Base-by-base conservation (phyloP, 2,888 invertebrate genomes). In the Oegoconia quadripuncta region DNA sequence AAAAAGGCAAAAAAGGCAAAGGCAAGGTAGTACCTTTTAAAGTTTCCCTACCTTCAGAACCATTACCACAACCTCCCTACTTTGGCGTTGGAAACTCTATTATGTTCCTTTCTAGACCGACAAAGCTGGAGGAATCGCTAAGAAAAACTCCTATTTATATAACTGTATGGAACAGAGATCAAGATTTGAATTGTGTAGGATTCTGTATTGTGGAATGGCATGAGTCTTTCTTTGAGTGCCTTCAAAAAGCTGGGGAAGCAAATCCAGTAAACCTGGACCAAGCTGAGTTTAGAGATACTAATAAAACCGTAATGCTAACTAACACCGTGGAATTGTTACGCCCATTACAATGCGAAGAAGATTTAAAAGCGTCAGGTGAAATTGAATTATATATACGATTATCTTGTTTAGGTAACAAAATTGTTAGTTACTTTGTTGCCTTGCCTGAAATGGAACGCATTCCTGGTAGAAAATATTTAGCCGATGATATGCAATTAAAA, bases 361-460 rank as follows among this genome's bases (percentile, higher is more conserved):
- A 86, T 64, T 62, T 87, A 15, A 78, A 79, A 57, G 42, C 78
- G 1, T 86, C 84, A 1, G 87, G 87, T 22, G 82, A 84, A 64
- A 55, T 87, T 7, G 76, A 83, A 44, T 75, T 86, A 46, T 83
- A 55, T 37, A 56, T 87, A 17, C 66, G 86, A 29, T 46, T 87
- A 9, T 61, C 77, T 0, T 86, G 87, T 55, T 57, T 87, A 39
- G 87, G 87, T 0, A 86, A 78, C 34, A 76, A 67, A 41, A 60
- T 87, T 2, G 41, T 81, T 3, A 84, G 78, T 45, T 73, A 69
- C 41, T 86, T 84, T 38, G 67, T 86, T 1, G 60, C 77, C 8
- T 59, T 87, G 13, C 87, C 87, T 35, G 87, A 87, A 63, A 81
- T 82, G 76, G 84, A 86, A 27, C 63, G 84, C n/a, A 46, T 87